Conservation (phyloP, 2,888 invertebrate genomes). For the Torymus tubicola region DNA sequence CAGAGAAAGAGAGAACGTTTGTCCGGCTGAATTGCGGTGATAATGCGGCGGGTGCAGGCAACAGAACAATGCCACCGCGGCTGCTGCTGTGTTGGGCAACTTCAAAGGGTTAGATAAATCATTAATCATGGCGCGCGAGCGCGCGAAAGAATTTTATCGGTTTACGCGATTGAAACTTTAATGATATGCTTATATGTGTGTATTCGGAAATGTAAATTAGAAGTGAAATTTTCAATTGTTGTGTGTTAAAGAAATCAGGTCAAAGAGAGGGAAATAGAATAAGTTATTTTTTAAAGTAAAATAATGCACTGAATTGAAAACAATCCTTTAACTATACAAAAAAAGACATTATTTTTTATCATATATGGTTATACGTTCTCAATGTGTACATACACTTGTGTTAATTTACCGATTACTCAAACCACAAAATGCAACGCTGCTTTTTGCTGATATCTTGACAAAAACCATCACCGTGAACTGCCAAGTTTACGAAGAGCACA, state of each 20-base stretch:
- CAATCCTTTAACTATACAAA: too few relatives aligned
- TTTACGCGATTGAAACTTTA: slow-evolving; percentile 9
- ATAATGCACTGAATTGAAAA: too few relatives aligned
- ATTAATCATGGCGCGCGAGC: slow-evolving; percentile 23
- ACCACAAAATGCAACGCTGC: too few relatives aligned
- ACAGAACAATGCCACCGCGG: slow-evolving; percentile 29
- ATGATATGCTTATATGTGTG: neutral
- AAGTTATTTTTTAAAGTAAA: too few relatives aligned
- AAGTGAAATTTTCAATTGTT: neutral
- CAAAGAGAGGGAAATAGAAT: too few relatives aligned
- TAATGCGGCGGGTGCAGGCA: slow-evolving; percentile 1
- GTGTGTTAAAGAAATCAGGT: too few relatives aligned
- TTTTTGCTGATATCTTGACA: too few relatives aligned
- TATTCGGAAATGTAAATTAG: neutral
- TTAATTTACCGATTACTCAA: too few relatives aligned
- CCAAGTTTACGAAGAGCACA: too few relatives aligned
- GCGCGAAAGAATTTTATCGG: slow-evolving; percentile 14
- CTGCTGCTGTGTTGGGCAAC: slow-evolving; percentile 34
- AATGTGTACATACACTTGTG: too few relatives aligned
- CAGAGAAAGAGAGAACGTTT: neutral
- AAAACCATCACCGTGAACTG: neutral
- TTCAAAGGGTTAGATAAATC: slow-evolving; percentile 22
- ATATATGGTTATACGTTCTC: too few relatives aligned
- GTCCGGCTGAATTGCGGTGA: slow-evolving; percentile 29
- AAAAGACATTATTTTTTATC: too few relatives aligned